Conservation (phyloP, 2,797 vertebrate genomes). For the Sternotherus odoratus region DNA sequence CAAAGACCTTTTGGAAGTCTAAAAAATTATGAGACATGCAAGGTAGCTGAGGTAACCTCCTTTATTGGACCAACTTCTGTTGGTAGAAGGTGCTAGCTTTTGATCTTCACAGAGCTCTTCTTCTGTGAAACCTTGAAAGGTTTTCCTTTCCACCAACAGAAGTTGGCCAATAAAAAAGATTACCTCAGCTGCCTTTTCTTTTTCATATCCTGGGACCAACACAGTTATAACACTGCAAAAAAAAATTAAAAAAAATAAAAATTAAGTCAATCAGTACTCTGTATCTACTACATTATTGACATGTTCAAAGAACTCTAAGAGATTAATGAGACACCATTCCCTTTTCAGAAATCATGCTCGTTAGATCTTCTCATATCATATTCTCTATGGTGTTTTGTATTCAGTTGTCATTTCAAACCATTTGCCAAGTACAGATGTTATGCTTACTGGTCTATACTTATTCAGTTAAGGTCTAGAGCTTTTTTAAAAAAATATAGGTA, state of each 20-base stretch:
- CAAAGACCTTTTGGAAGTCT: neutral
- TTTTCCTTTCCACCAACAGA: neutral
- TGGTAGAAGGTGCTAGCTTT: neutral
- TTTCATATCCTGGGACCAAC: neutral
- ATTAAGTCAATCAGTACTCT: neutral
- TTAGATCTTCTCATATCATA: neutral
- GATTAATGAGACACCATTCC: slow-evolving; percentile 24
- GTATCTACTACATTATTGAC: neutral
- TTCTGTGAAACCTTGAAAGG: neutral
- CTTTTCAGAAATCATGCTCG: neutral
- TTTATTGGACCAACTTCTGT: neutral
- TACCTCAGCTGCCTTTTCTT: neutral
- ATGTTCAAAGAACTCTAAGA: neutral
- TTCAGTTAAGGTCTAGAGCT: slow-evolving; percentile 8
- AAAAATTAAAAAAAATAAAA: neutral
- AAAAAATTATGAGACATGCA: neutral
- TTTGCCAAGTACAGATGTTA: neutral
- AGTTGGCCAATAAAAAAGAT: neutral
- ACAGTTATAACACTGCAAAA: neutral
- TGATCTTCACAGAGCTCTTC: neutral
- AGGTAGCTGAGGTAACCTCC: neutral
- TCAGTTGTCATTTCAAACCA: neutral
- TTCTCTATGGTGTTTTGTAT: slow-evolving; percentile 3
- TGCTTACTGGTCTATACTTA: slow-evolving; percentile 52
- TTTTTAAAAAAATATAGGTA: slow-evolving; percentile 13